phyloP scores from a whole-genome alignment of 92 coral and sea anemone species.

The Epizoanthus rinbou region DNA sequence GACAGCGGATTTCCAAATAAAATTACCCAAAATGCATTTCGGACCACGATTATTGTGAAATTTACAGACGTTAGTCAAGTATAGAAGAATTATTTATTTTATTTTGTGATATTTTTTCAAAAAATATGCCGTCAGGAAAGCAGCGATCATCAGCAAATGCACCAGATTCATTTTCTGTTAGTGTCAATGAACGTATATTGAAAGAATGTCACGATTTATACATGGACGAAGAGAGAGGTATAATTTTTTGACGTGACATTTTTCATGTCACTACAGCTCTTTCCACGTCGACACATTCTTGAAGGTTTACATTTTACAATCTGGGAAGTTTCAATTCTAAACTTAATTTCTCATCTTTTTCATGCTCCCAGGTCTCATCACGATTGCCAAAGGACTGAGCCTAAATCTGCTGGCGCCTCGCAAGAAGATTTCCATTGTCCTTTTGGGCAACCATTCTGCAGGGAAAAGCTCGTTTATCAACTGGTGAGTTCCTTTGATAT shows the following conservation, averaged over 20 bases:
- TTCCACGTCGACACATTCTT: slow-evolving; percentile 52
- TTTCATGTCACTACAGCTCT: slow-evolving; percentile 6
- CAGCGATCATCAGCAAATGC: slow-evolving; percentile 95
- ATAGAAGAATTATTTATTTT: too few species aligned
- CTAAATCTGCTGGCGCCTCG: slow-evolving; percentile 93
- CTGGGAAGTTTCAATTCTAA: neutral
- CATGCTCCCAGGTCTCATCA: slow-evolving; percentile 68
- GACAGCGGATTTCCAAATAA: slow-evolving; percentile 12
- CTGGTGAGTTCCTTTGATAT: slow-evolving; percentile 54
- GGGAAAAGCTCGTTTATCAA: slow-evolving; percentile 98
- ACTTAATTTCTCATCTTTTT: neutral
- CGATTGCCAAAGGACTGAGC: slow-evolving; percentile 90
- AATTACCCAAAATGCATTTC: slow-evolving; percentile 24
- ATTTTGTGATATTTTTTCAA: too few species aligned
- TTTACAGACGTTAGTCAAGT: neutral
- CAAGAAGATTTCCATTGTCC: slow-evolving; percentile 84
- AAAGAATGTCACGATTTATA: slow-evolving; percentile 97
- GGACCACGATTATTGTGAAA: neutral
- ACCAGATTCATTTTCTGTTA: slow-evolving; percentile 84
- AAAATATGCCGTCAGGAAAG: slow-evolving; percentile 85
- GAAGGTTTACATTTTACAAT: neutral
- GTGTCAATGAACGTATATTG: slow-evolving; percentile 87
- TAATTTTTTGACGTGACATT: slow-evolving; percentile 10
- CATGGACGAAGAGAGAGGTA: slow-evolving; percentile 91
- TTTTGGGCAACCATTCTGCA: slow-evolving; percentile 97